Percentiles rank a stretch among this genome's conserved stretches.
Evolutionary conservation across 2,888 invertebrate species (phyloP).

Genomic region (Rugalucina vietnamica): DNA sequence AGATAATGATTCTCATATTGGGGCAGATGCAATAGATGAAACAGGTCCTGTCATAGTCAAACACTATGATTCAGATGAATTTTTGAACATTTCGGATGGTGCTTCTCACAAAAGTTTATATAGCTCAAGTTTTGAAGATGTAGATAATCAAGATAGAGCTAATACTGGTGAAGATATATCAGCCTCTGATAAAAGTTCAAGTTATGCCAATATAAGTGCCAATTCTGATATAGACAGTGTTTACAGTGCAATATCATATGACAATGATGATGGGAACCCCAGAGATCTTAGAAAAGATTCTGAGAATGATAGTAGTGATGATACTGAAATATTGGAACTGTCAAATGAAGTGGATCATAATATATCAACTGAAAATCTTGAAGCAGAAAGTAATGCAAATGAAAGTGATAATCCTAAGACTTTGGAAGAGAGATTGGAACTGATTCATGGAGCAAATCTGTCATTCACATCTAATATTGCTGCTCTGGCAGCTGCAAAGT

Average conservation of each 20-base stretch:
- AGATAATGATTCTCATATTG: too few relatives aligned
- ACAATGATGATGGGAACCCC: not conserved
- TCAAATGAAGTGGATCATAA: constrained; percentile 8
- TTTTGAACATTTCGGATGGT: not conserved
- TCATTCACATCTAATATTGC: constrained; percentile 69
- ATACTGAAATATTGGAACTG: not conserved
- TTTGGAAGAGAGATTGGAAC: constrained; percentile 59
- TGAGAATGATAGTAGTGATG: not conserved
- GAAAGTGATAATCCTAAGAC: constrained; percentile 2
- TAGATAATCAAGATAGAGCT: not conserved
- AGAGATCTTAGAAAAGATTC: not conserved
- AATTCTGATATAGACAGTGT: not conserved
- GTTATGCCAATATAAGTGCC: not conserved
- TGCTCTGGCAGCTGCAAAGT: constrained; percentile 70
- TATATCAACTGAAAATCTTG: not conserved
- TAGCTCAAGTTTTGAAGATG: not conserved
- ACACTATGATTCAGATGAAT: not conserved
- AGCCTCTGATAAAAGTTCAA: not conserved
- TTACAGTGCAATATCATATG: not conserved
- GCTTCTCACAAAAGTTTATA: not conserved
- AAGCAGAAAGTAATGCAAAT: not conserved
- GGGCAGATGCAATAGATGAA: too few relatives aligned
- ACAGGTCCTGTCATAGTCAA: not conserved
- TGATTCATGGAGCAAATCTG: constrained; percentile 58
- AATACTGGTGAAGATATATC: not conserved